Evolutionary conservation across 2,888 invertebrate genomes (phyloP), one percentile per base, ranked within the genome.

Genomic region (Eristalis pertinax): DNA sequence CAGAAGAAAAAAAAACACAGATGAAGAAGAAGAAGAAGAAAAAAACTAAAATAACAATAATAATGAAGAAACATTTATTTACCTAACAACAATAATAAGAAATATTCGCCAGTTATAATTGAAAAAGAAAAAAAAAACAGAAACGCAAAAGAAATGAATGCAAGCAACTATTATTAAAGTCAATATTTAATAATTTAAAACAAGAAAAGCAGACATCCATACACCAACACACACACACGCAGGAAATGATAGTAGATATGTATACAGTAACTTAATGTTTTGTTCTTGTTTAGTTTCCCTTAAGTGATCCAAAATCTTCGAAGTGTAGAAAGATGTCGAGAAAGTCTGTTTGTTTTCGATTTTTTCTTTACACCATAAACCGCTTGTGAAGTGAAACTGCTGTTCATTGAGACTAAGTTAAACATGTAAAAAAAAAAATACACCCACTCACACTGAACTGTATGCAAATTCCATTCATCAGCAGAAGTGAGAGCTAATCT

Each of bases 161-260:
- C 50, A 50, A 50, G 50, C 86, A 79, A 79, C 68, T 87, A 88
- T 70, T 68, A 70, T 70, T 80, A 86, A 85, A 81, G 75, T 80
- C 76, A 83, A 84, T 89, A 88, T 87, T 90, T 90, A 89, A 88
- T 88, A 89, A 90, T 89, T 89, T 86, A 90, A 90, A 90, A 89
- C 89, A 90, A 89, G 89, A 89, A 81, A 69, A 50, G 5, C 60
- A 89, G 69, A 77, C 60, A 60, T 26, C 15, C 60, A 50, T 1
- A 50, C 43, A n/a, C 22, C 2, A 11, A 8, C 58, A 58, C 58
- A 8, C 58, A 58, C 58, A 89, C 90, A 88, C 89, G 84, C 89
- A 89, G 89, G 89, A 89, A 90, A 89, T 89, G 83, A 89, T 89
- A 89, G 68, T 88, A 89, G 85, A 58, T 19, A 69, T 26, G 26